These are phyloP conservation scores for Mirounga angustirostris DNA, from an alignment of 2,113 vertebrate genomes.

Conservation along the genomic window DNA sequence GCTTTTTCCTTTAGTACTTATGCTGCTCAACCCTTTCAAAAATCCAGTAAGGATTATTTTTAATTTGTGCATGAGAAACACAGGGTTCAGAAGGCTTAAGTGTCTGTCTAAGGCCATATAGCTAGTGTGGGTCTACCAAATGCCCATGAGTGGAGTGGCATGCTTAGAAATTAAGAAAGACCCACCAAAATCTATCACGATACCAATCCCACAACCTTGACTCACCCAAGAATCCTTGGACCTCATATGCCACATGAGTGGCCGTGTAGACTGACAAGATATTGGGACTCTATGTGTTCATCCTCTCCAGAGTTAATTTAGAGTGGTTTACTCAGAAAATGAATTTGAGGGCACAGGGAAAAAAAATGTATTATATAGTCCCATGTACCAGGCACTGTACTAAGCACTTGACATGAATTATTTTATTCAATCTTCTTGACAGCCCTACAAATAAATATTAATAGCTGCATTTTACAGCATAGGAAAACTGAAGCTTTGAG, in stretches of 20 bases:
- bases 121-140: not conserved
- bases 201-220: not conserved
- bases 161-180: not conserved
- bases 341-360: not conserved
- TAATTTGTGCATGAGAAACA: not conserved
- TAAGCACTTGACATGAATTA: not conserved
- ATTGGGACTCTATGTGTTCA: not conserved
- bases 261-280: not conserved
- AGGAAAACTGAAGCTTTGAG: not conserved
- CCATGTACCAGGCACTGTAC: not conserved
- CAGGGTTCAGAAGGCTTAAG: not conserved
- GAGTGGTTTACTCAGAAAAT: not conserved
- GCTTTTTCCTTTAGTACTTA: not conserved
- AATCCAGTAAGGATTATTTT: not conserved
- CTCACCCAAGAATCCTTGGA: not conserved
- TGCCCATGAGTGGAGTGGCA: not conserved
- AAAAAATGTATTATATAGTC: not conserved
- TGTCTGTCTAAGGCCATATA: not conserved
- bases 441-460: not conserved
- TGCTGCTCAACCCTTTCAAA: not conserved
- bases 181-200: not conserved
- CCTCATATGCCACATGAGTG: not conserved
- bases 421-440: not conserved
- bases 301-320: not conserved
- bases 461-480: not conserved